Evolutionary conservation across 2,888 invertebrate species (phyloP).

Genomic region (Ectemnius lituratus): DNA sequence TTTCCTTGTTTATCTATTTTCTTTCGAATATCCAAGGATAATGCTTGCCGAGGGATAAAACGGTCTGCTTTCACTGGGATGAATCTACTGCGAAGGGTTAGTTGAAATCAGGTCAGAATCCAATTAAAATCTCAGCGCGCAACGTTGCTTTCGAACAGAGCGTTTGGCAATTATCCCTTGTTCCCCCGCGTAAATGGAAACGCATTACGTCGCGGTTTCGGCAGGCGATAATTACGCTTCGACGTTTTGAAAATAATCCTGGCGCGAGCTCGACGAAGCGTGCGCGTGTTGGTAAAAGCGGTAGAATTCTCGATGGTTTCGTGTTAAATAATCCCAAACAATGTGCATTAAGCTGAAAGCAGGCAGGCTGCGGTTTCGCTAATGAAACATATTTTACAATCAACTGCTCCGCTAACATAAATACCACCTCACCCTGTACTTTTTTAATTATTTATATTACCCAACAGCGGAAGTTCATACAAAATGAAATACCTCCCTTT

Average conservation of each 20-base stretch:
- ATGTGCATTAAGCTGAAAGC: not conserved
- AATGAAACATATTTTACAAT: conserved; percentile 9
- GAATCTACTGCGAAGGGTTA: no score
- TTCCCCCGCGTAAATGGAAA: conserved; percentile 27
- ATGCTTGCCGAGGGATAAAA: no score
- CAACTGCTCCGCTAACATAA: not conserved
- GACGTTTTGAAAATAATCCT: conserved; percentile 29
- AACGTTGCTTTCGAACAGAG: conserved; percentile 11
- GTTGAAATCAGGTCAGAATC: conserved; percentile 36
- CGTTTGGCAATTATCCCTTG: conserved; percentile 40
- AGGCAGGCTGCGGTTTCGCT: not conserved
- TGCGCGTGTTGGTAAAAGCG: no score
- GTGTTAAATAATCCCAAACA: not conserved
- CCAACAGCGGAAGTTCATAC: no score
- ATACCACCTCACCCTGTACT: no score
- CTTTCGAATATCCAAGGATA: no score
- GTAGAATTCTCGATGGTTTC: no score
- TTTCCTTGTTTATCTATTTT: no score
- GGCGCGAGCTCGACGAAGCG: not conserved
- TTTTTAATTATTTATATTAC: no score
- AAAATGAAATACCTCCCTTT: no score
- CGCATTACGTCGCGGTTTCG: conserved; percentile 38
- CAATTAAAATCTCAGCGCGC: conserved; percentile 32
- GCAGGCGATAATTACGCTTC: conserved; percentile 32
- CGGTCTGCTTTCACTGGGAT: no score